These are phyloP conservation scores for Poeciliopsis occidentalis DNA, from an alignment of 2,113 vertebrate genomes.

Conservation along the genomic window DNA sequence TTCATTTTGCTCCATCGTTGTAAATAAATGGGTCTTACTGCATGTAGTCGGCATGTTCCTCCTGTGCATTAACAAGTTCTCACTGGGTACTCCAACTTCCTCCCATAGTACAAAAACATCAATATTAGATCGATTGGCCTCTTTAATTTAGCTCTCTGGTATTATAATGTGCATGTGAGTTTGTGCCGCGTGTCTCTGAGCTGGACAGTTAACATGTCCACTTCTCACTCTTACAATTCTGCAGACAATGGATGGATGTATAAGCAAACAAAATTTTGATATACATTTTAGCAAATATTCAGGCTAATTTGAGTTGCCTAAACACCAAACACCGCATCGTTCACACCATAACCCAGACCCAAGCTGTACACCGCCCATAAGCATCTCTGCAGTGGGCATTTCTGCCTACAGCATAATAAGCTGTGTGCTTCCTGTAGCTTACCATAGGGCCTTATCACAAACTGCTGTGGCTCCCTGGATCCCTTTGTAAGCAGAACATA, in stretches of 20 bases:
- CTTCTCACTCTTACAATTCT: too few species aligned
- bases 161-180: not conserved
- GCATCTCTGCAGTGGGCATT: slow-evolving; percentile 3
- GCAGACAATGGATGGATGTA: too few species aligned
- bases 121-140: not conserved
- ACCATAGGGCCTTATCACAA: slow-evolving; percentile 12
- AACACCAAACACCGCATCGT: not conserved
- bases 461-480: slow-evolving; percentile 14
- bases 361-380: not conserved
- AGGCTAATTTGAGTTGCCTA: not conserved
- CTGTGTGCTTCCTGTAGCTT: not conserved
- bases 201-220: not conserved
- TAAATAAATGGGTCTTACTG: too few species aligned
- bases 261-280: not conserved
- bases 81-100: not conserved
- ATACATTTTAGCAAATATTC: not conserved
- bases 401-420: slow-evolving; percentile 10
- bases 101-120: not conserved
- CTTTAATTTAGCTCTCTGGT: not conserved
- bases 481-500: slow-evolving; percentile 10
- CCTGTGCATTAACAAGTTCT: too few species aligned
- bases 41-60: too few species aligned
- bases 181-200: not conserved
- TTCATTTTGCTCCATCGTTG: too few species aligned
- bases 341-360: not conserved